These are phyloP conservation scores for Loriculus beryllinus DNA, from an alignment of 2,797 vertebrate species.

Conservation along the genomic window DNA sequence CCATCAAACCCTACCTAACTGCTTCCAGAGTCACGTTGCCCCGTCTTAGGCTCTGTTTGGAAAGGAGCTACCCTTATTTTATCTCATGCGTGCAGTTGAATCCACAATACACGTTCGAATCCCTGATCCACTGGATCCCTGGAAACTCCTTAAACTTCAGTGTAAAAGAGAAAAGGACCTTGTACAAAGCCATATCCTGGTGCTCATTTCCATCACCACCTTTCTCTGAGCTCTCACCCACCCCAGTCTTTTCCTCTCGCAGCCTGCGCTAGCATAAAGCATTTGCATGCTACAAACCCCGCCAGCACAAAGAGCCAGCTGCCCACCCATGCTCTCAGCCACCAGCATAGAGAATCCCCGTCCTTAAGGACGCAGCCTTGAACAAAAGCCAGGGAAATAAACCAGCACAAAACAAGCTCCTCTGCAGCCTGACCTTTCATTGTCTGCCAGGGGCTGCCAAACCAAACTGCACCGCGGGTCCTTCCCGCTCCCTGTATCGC, in stretches of 20 bases:
- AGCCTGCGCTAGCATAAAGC: neutral
- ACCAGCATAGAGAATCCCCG: neutral
- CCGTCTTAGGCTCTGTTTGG: neutral
- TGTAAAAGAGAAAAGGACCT: neutral
- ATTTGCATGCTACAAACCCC: neutral
- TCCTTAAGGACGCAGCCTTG: slow-evolving; percentile 48
- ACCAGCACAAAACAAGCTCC: neutral
- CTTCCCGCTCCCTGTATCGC: neutral
- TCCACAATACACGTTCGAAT: neutral
- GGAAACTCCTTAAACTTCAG: neutral
- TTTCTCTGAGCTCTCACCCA: neutral
- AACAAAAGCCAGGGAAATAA: slow-evolving; percentile 47
- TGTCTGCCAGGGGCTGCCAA: slow-evolving; percentile 41
- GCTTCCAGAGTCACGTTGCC: neutral
- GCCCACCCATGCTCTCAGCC: slow-evolving; percentile 44
- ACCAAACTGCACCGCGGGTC: neutral
- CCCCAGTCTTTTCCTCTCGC: neutral
- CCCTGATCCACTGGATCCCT: neutral
- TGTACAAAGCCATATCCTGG: neutral
- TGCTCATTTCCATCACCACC: neutral
- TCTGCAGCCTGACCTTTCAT: slow-evolving; percentile 49
- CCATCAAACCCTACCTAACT: accelerated
- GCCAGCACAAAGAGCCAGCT: neutral
- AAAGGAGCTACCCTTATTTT: neutral
- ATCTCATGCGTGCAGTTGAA: neutral